Conservation (phyloP, 2,113 vertebrate genomes). For the Aspiorhynchus laticeps region DNA sequence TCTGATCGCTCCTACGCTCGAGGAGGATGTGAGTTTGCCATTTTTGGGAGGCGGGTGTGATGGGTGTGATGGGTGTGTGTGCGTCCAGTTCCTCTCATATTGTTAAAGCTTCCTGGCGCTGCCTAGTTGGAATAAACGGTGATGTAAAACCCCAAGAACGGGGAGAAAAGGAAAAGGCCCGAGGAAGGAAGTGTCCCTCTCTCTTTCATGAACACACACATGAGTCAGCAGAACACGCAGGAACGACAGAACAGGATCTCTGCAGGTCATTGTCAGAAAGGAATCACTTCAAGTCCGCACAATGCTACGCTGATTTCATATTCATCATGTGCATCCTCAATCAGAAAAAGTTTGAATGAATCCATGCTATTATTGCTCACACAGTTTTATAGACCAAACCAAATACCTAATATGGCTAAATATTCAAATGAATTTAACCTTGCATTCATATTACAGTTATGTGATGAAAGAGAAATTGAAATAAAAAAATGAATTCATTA, state of each 20-base stretch:
- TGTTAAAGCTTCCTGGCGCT: slow-evolving; percentile 73
- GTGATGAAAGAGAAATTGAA: background rate
- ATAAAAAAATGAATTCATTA: background rate
- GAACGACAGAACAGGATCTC: slow-evolving; percentile 46
- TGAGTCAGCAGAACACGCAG: slow-evolving; percentile 70
- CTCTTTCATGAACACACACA: slow-evolving; percentile 41
- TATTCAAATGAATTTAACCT: background rate
- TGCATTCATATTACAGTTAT: background rate
- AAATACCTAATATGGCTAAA: background rate
- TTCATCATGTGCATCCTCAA: slow-evolving; percentile 53
- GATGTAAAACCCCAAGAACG: slow-evolving; percentile 67
- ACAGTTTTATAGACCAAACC: background rate
- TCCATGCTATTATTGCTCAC: background rate
- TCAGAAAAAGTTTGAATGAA: background rate
- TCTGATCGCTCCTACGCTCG: background rate
- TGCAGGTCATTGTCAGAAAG: background rate
- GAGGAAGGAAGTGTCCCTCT: slow-evolving; percentile 58
- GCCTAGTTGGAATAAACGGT: slow-evolving; percentile 51
- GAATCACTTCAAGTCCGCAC: slow-evolving; percentile 22
- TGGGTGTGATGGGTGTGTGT: slow-evolving; percentile 46
- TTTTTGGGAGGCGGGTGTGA: slow-evolving; percentile 14
- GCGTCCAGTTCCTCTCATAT: slow-evolving; percentile 70
- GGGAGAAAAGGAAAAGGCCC: slow-evolving; percentile 66
- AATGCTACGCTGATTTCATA: slow-evolving; percentile 38
- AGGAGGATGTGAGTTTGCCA: slow-evolving; percentile 36